Evolutionary conservation across 2,888 invertebrate genomes (phyloP).

Genomic region (Protonemura montana): DNA sequence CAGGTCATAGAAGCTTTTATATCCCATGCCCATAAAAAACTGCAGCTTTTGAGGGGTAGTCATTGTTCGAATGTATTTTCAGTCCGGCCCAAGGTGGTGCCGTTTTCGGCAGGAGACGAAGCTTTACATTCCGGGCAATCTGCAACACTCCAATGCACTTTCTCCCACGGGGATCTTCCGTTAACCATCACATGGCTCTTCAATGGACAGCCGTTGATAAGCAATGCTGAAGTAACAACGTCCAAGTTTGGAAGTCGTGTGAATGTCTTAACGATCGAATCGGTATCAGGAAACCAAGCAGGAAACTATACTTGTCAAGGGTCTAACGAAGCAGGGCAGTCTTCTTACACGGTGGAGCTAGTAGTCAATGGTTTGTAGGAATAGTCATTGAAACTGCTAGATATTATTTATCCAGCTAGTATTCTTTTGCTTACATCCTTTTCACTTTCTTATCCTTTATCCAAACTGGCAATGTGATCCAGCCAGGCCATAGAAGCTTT

Average conservation of each 20-base stretch:
- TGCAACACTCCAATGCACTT: conserved; percentile 54
- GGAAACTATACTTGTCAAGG: conserved; percentile 68
- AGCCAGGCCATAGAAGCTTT: too few species aligned
- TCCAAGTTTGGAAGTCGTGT: conserved; percentile 61
- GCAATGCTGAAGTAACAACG: conserved; percentile 50
- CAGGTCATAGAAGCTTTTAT: too few species aligned
- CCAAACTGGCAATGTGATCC: not conserved
- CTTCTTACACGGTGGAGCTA: conserved; percentile 61
- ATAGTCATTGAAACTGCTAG: not conserved
- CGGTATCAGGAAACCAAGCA: conserved; percentile 63
- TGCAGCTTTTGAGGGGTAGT: too few species aligned
- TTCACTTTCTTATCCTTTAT: conserved; percentile 26
- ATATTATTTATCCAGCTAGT: conserved; percentile 59
- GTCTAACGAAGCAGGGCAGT: conserved; percentile 62
- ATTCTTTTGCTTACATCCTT: conserved; percentile 9
- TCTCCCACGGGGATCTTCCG: conserved; percentile 58
- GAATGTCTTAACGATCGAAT: conserved; percentile 66
- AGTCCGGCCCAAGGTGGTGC: conserved; percentile 65
- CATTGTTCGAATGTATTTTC: conserved; percentile 21
- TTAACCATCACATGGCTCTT: conserved; percentile 65
- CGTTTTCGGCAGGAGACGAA: conserved; percentile 66
- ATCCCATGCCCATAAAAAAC: too few species aligned
- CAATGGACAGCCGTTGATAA: conserved; percentile 64
- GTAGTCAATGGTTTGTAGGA: conserved; percentile 64
- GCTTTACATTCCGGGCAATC: conserved; percentile 67